Base-by-base conservation (phyloP, 2,113 vertebrate genomes). In the Malurus alboscapulatus region DNA sequence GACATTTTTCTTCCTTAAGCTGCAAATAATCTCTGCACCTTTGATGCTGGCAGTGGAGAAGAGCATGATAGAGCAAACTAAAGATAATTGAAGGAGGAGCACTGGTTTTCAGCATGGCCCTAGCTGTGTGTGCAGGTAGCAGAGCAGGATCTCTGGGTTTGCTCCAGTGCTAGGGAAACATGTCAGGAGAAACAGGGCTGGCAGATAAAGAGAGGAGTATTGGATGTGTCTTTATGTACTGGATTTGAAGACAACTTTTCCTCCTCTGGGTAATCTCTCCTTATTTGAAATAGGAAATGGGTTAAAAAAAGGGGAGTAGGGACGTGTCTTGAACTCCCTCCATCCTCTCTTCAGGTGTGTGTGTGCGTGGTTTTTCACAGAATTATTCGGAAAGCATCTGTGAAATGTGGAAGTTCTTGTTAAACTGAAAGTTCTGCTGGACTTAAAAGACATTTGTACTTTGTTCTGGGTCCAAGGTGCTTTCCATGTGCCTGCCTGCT, bases 381-480 rank as follows among this genome's bases (percentile, higher is more conserved):
- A 36, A 62, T 32, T 63, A 40, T 67, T 75, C 53, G 74, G 85
- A 93, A 84, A 65, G 25, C 66, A 50, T 66, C 40, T 51, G 25
- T 84, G 71, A 85, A 57, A 92, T 80, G 79, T 45, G 75, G 66
- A 57, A 32, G 20, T 76, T 80, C 22, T 87, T 16, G 4, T 73
- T 91, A 44, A 82, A 34, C 32, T 4, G 17, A 57, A 73, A 50
- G 30, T 51, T 88, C 62, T 95, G 72, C 72, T 87, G 48, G 73
- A 48, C 20, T 79, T 84, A 63, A 83, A 84, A 93, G 85, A 15
- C 22, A n/a, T 71, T 87, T 88, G 71, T 59, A 75, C 50, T 50
- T 69, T 69, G 51, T 86, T 89, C 66, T 95, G 80, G 67, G 71
- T 90, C 74, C 48, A 55, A 61, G 76, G 89, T 81, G 62, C 68